Evolutionary conservation across 2,888 invertebrate species (phyloP), one percentile per base, ranked within the genome.

Genomic region (Euplexia lucipara): DNA sequence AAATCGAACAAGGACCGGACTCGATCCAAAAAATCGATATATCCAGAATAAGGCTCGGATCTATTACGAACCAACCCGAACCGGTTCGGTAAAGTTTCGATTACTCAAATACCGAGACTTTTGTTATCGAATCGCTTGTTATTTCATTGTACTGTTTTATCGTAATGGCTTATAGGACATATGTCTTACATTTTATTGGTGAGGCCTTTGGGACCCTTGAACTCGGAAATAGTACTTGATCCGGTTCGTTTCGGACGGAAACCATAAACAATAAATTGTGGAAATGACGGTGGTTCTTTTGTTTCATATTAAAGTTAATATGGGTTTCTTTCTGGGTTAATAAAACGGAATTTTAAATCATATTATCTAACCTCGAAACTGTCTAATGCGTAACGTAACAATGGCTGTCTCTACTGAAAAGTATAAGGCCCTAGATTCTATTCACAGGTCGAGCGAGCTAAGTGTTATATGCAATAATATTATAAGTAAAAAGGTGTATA

Each of bases 41-140:
- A 51, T 53, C 60, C 68, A 66, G 70, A 75, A 71, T 79, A 81
- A n/a, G 69, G 62, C 3, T 57, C 22, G 69, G 62, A 3, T 57
- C 22, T 42, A 44, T 2, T 44, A 48, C 12, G 53, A 35, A 53
- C 45, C 62, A 41, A 35, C 32, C 22, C 12, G 70, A 83, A 83
- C 83, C 70, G 72, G 83, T 79, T 75, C 45, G 18, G 69, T 68
- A 66, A 76, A 82, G 83, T 77, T 81, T 74, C 78, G 75, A 82
- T 82, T 83, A 83, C 83, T 70, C 77, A 69, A 75, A 79, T 81
- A 79, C 76, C 61, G 70, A 75, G 70, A 78, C 79, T 82, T 82
- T 85, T 86, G 86, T 82, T 83, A 86, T 79, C 77, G 76, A 76
- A 66, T 78, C 65, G 59, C 52, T 60, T 75, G 70, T 79, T 82